Evolutionary conservation across 2,113 vertebrate species (phyloP).

Genomic region (Crocuta crocuta): DNA sequence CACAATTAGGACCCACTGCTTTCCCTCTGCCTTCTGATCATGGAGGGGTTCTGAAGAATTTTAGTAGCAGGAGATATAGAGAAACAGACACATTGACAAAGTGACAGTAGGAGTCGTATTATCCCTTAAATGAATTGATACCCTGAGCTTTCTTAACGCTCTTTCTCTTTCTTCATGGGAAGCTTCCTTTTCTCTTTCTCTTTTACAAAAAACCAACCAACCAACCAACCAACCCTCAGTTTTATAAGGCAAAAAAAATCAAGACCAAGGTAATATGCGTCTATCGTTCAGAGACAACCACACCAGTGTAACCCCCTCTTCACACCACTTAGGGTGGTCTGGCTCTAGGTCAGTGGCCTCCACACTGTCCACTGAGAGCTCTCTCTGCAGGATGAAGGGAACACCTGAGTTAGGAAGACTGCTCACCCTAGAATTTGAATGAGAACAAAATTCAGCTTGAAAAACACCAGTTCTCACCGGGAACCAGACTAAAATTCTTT

Average conservation of each 20-base stretch:
- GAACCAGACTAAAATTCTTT: background rate
- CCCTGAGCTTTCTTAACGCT: background rate
- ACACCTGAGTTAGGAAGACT: background rate
- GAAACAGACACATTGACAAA: background rate
- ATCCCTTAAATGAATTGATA: background rate
- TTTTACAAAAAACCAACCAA: background rate
- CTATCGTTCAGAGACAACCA: background rate
- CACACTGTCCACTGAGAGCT: too few relatives aligned
- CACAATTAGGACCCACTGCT: background rate
- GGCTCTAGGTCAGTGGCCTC: accelerated
- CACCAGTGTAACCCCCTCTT: background rate
- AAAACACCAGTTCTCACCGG: background rate
- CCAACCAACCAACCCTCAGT: background rate
- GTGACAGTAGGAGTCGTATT: background rate
- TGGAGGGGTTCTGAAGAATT: background rate
- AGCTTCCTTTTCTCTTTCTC: background rate
- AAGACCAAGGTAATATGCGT: background rate
- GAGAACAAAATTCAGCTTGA: background rate
- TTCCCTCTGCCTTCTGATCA: background rate
- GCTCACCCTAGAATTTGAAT: background rate
- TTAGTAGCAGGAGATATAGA: background rate
- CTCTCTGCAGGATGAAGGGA: background rate
- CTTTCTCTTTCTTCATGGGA: background rate
- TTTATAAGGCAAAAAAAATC: background rate
- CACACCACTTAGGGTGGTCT: background rate